Evolutionary conservation across 1,140 invertebrate genomes (phyloP), one percentile per base, ranked within the genome.

Genomic region (Lepidurus apus): DNA sequence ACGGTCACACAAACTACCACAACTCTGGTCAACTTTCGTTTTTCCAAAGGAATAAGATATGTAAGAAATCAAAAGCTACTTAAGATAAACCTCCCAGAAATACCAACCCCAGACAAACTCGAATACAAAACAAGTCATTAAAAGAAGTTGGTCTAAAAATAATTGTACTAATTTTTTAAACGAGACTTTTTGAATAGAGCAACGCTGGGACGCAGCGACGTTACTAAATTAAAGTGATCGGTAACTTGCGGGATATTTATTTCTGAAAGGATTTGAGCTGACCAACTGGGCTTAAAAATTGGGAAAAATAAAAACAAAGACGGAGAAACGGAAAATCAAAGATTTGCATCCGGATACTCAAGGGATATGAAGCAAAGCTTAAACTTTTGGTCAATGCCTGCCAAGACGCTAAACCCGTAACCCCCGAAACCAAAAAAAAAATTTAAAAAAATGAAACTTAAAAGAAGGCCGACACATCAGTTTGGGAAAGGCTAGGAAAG

Each of bases 1-100:
- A 65, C 53, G 53, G 53, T 65, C 53, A 65, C 53, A 65, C 17
- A 65, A 65, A 65, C 53, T 65, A 21, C 53, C 21, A 65, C 53
- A 13, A 21, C n/a, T 65, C 53, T 65, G 9, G 53, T 65, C 53
- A 21, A 65, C 53, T n/a, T n/a, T 65, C 21, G 6, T 65, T 17
- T 65, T 65, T 17, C 47, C 17, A 7, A 65, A 65, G 21, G 45
- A 65, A 21, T 1, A 65, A 65, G 8, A 7, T 21, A 65, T 13
- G 53, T 65, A 65, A 65, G 21, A 65, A 34, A 34, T 34, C 34
- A 34, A n/a, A 21, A 65, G 21, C 13, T 17, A 65, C n/a, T 21
- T 7, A 65, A 9, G 21, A 65, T 7, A 65, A 65, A 17, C 8
- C 13, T 21, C 53, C 0, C 7, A 21, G 13, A 65, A 65, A 65